A percentile compares a stretch with the other conserved stretches of the same genome.
phyloP scores from a whole-genome alignment of 2,113 vertebrate species.

The Columba livia region DNA sequence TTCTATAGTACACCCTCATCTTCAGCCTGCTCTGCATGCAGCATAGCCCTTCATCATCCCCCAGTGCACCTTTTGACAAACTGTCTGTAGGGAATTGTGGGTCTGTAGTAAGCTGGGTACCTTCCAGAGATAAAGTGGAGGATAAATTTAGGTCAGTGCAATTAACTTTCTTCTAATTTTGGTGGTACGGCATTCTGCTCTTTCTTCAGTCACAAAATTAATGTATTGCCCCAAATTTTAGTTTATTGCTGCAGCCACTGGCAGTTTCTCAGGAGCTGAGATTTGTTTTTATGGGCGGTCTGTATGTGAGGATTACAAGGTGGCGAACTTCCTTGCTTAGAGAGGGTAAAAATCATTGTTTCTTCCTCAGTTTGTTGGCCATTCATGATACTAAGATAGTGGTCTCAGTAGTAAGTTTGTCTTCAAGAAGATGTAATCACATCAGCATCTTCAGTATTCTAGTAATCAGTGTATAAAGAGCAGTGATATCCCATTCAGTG shows the following conservation, averaged over 20 bases:
- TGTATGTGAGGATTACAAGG: not conserved
- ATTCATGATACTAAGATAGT: not conserved
- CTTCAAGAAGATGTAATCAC: not conserved
- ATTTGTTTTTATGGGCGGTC: not conserved
- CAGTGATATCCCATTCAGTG: not conserved
- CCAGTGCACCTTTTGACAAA: not conserved
- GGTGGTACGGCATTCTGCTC: not conserved
- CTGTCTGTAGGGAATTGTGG: not conserved
- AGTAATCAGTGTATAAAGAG: not conserved
- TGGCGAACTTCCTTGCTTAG: not conserved
- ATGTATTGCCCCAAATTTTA: not conserved
- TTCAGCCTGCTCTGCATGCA: not conserved
- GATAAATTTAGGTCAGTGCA: constrained; percentile 4
- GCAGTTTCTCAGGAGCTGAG: not conserved
- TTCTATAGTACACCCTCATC: not conserved
- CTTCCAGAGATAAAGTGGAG: not conserved
- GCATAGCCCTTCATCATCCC: not conserved
- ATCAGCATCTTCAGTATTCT: not conserved
- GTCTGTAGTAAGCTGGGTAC: not conserved
- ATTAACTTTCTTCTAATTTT: constrained; percentile 5
- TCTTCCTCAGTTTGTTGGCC: not conserved
- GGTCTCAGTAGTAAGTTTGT: not conserved
- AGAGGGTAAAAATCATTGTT: not conserved
- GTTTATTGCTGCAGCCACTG: not conserved
- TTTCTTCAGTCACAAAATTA: not conserved